Evolutionary conservation across 1,140 invertebrate genomes (phyloP), one percentile per base, ranked within the genome.

Genomic region (Caerostris extrusa): DNA sequence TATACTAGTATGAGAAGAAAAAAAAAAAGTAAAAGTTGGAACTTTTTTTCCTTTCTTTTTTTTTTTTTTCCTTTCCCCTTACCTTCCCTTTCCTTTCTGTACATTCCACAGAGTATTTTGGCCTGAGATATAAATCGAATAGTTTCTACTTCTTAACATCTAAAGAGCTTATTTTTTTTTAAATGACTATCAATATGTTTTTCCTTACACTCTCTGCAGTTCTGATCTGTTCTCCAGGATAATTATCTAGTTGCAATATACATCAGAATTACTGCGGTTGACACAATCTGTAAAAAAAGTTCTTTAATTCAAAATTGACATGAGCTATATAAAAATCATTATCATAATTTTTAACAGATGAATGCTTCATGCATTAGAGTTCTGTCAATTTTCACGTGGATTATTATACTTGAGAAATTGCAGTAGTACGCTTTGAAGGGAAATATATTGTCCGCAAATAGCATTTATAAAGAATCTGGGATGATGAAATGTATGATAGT

Each of bases 21-120:
- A 50, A 7, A 19, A 77, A 19, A 77, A 77, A 53, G n/a, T 19
- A 64, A 64, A 64, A 64, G 61, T 64, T 64, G 61, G 61, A 64
- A 64, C 61, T 64, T 64, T 64, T 64, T 64, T 64, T 10, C 4
- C 12, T 64, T 8, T 77, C 7, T 0, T 12, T 10, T 77, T 77
- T 77, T 7, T 34, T 64, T 64, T 64, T 14, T 64, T 64, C 10
- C 4, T 64, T 64, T 8, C 50, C 19, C 3, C 34, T 34, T 77
- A 14, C 53, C 19, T 53, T 77, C 55, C 56, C n/a, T 83, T 83
- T 83, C 55, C 57, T 58, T 83, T 56, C 55, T 56, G 12, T 57
- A 10, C 82, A 19, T 83, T 83, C 82, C 55, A 34, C 3, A 56
- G 82, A 83, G 81, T 57, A 56, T 83, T 83, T 83, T 83, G 82